A percentile compares a stretch with the other conserved stretches of the same genome.
Conservation (phyloP, 2,888 invertebrate genomes). For the Mythimna pallens region DNA sequence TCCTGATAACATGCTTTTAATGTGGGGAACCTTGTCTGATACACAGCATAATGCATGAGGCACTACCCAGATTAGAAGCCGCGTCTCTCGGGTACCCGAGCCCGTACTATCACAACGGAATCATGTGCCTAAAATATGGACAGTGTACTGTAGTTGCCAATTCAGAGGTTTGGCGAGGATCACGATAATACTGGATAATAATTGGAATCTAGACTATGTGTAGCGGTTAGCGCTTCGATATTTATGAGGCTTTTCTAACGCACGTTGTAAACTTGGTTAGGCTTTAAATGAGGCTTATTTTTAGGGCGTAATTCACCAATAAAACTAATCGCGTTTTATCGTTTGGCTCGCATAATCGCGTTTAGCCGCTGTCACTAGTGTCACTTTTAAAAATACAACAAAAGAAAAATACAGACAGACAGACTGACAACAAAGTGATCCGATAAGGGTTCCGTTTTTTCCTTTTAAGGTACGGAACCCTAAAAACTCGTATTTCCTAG, state of each 20-base stretch:
- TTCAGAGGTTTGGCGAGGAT: slow-evolving; percentile 57
- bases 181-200: slow-evolving; percentile 59
- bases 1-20: slow-evolving; percentile 63
- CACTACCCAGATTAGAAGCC: slow-evolving; percentile 66
- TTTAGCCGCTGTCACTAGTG: no score
- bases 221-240: slow-evolving; percentile 35
- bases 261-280: slow-evolving; percentile 12
- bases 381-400: no score
- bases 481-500: no score
- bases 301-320: no score
- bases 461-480: no score
- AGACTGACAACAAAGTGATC: no score
- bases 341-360: no score
- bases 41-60: slow-evolving; percentile 60
- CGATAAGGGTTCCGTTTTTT: no score
- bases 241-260: slow-evolving; percentile 48
- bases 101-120: slow-evolving; percentile 35
- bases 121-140: slow-evolving; percentile 56
- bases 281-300: no score
- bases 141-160: slow-evolving; percentile 57
- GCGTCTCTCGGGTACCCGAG: slow-evolving; percentile 58
- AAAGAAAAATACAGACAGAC: no score
- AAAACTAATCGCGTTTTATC: no score
- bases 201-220: slow-evolving; percentile 53
- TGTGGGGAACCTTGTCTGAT: slow-evolving; percentile 37